These are phyloP conservation scores for Phorcus lineatus DNA, from an alignment of 2,888 invertebrate species.

Conservation along the genomic window DNA sequence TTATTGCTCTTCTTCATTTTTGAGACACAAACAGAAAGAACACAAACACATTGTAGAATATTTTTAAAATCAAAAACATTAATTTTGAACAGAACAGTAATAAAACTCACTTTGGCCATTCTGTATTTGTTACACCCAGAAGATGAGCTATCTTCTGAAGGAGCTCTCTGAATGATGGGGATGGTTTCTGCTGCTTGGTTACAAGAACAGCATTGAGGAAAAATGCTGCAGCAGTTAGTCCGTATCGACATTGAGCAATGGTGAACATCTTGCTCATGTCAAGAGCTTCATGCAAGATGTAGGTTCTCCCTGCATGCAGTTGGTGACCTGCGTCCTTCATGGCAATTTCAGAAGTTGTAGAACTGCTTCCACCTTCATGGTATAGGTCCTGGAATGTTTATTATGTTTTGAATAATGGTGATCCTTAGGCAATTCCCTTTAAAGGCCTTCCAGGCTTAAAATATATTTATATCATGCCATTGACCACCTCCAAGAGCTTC, in stretches of 20 bases:
- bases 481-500: too few species aligned
- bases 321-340: constrained; percentile 35
- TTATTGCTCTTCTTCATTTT: too few species aligned
- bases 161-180: constrained; percentile 33
- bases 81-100: too few species aligned
- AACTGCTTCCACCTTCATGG: constrained; percentile 23
- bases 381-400: constrained; percentile 25
- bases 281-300: constrained; percentile 30
- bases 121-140: constrained; percentile 35
- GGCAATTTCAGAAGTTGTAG: background rate
- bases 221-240: constrained; percentile 50
- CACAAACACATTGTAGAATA: too few species aligned
- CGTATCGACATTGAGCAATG: constrained; percentile 51
- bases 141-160: constrained; percentile 47
- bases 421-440: too few species aligned
- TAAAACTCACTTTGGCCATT: constrained; percentile 48
- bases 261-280: constrained; percentile 45
- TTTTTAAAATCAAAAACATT: too few species aligned
- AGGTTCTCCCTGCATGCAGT: constrained; percentile 30
- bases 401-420: background rate
- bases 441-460: too few species aligned
- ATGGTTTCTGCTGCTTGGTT: constrained; percentile 22
- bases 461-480: too few species aligned
- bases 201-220: constrained; percentile 42
- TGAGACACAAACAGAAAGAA: too few species aligned